phyloP scores from a whole-genome alignment of 2,113 vertebrate genomes.

The Perca schrenkii region DNA sequence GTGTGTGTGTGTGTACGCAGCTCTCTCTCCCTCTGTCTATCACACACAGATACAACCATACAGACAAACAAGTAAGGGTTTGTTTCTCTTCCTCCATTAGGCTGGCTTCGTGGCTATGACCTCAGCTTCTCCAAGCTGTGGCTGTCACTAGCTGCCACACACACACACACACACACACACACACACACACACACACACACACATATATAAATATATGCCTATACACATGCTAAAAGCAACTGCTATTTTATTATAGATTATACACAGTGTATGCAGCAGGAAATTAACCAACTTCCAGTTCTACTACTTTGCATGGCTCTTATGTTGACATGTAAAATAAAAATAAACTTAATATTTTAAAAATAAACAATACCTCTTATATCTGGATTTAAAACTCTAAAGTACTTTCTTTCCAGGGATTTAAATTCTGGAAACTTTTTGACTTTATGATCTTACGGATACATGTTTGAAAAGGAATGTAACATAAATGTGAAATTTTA shows the following conservation, averaged over 20 bases:
- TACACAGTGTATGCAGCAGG: background rate
- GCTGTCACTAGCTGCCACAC: conserved; percentile 69
- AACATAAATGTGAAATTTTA: background rate
- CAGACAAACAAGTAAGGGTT: conserved; percentile 70
- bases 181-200: conserved; percentile 7
- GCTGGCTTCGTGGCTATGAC: conserved; percentile 66
- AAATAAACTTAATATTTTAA: no score
- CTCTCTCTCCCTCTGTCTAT: conserved; percentile 17
- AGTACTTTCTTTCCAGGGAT: background rate
- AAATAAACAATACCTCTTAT: no score
- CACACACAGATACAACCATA: conserved; percentile 55
- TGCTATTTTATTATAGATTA: background rate
- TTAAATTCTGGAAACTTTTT: background rate
- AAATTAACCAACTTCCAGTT: background rate
- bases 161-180: conserved; percentile 26
- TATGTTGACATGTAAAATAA: no score
- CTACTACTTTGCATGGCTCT: no score
- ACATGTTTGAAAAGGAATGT: background rate
- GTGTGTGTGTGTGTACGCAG: background rate
- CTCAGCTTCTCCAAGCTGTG: conserved; percentile 73
- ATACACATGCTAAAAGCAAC: background rate
- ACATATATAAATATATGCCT: no score
- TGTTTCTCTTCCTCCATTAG: conserved; percentile 45
- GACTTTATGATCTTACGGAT: background rate
- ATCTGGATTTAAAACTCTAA: background rate